Evolutionary conservation across 2,888 invertebrate genomes (phyloP), one percentile per base, ranked within the genome.

Genomic region (Therioaphis trifolii): DNA sequence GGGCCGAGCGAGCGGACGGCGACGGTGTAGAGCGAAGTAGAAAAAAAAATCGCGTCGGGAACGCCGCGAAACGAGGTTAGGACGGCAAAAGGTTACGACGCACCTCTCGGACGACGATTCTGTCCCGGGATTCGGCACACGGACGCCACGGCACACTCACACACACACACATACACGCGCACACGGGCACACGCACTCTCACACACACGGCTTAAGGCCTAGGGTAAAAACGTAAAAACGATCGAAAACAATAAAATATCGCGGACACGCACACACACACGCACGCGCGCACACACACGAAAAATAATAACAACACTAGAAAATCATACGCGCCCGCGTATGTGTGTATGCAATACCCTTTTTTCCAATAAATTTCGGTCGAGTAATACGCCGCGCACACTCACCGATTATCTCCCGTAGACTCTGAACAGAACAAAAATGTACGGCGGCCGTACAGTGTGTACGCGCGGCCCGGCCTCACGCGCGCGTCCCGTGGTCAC

Each of bases 381-480:
- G 82, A 82, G 72, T 82, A 66, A 82, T 82, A 82, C 82, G 82
- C 82, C 82, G 82, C 82, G 74, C 82, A 82, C 82, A 82, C 82
- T 82, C 82, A 82, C 72, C 82, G 82, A 82, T 82, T 82, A 82
- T 82, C 82, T 82, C 82, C 74, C 82, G 82, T 82, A 63, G 72
- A 72, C 82, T 74, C 71, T 61, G 72, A 61, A 82, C 82, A 52
- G 82, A 72, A 82, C 82, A 82, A 82, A 82, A 82, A 82, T 82
- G 82, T 82, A 82, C 82, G 63, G 72, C 82, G 49, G 24, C n/a
- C 46, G 29, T 71, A 82, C 82, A 82, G 82, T 82, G 82, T 74
- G 74, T 46, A n/a, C 82, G 52, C 43, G 24, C 78, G 68, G 43
- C 14, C 27, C 78, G 69, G 43, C 82, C 15, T 74, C 82, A 35